Evolutionary conservation across 2,113 vertebrate genomes (phyloP), one percentile per base, ranked within the genome.

Genomic region (Mugil cephalus): DNA sequence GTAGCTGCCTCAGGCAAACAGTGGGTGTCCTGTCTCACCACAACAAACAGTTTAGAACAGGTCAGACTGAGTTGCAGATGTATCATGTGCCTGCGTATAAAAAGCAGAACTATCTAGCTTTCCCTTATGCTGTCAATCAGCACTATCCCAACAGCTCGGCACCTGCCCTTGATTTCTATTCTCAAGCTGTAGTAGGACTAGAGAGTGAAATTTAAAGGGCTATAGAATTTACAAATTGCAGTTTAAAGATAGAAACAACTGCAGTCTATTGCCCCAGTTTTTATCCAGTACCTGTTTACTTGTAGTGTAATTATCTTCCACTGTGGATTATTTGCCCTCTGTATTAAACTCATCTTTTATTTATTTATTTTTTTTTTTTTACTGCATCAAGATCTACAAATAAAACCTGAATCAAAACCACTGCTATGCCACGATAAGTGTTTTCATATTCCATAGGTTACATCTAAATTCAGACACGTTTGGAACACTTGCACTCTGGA

Each of bases 11-110:
- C 52, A 12, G 59, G 58, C 63, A 60, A 64, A 60, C 35, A 51
- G 58, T 61, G 40, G 46, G 24, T 47, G 48, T 61, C 50, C 50
- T 54, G 45, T 68, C 74, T 74, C 78, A 74, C 56, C 74, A 56
- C 39, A 55, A 17, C 63, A 69, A 69, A 82, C 55, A 63, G 5
- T 62, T 66, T 58, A 51, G 4, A 80, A 42, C 64, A 39, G 56
- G 46, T 70, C 60, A 47, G 19, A 17, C 42, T 13, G 50, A 64
- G 59, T 14, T 66, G 48, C 69, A 69, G 47, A 53, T 53, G 19
- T 13, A 66, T 54, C 61, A 58, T 69, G 43, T 46, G 9, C 18
- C 55, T 55, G 38, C 43, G n/a, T 66, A 36, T 60, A 14, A 74
- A 51, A 56, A 72, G 50, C 13, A 62, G 43, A 67, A 60, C 7